Base-by-base conservation (phyloP, 37 sponge, comb jelly and placozoan genomes). In the Halichondria panicea region DNA sequence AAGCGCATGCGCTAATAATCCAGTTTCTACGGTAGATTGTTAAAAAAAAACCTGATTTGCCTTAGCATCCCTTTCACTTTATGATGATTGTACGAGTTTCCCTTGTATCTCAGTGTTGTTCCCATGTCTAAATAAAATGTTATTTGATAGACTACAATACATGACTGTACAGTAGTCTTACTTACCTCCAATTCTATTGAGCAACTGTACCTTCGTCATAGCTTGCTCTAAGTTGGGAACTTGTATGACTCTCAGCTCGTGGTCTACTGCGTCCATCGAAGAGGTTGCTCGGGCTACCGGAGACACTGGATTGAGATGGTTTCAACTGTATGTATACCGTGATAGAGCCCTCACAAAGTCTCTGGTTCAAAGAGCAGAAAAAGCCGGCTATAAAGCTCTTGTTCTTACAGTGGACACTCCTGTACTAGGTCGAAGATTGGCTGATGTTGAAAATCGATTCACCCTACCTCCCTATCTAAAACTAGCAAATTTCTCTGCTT, bases 191-290 rank as follows among this genome's bases (percentile, higher is more conserved):
- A n/a, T n/a, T n/a, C n/a, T n/a, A n/a, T n/a, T n/a, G n/a, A n/a
- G n/a, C n/a, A n/a, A n/a, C n/a, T n/a, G n/a, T n/a, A 36, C 21
- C 22, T n/a, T 45, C 28, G 22, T 55, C 24, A 11, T 59, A 89
- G 89, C 89, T 0, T 74, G 80, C 70, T 44, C 63, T 18, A 68
- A 59, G 38, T 22, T 56, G 33, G 76, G 59, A 1, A 89, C 84
- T 8, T 88, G 90, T 50, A 95, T 95, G 96, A 85, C 65, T 0
- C 60, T 95, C 24, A 95, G 96, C 59, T 74, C 93, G 1, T 84
- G 78, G 78, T 71, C 87, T 57, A 92, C 86, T 0, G 76, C 83
- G 2, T 75, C 68, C 41, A 52, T 95, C 9, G 95, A 94, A 68
- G 86, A 95, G 18, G 93, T 95, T 1, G 89, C 93, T 2, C 37